A percentile compares a stretch with the other conserved stretches of the same genome.
phyloP scores from a whole-genome alignment of 1,140 invertebrate genomes.

The Globodera ellingtonae region DNA sequence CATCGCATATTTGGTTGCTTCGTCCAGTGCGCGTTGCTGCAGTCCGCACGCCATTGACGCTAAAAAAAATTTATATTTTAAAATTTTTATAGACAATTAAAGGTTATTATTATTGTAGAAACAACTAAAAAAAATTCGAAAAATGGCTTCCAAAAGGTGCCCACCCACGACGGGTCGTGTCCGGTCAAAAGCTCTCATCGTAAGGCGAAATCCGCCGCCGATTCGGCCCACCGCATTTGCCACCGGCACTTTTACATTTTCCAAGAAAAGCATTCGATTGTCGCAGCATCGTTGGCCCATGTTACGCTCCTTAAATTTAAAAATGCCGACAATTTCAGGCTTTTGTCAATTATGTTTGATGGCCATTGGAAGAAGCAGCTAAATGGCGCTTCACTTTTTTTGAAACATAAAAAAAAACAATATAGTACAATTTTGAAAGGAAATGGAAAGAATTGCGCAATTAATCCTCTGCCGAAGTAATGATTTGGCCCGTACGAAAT shows the following conservation, averaged over 20 bases:
- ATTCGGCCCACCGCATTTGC: constrained; percentile 53
- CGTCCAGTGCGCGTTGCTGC: constrained; percentile 84
- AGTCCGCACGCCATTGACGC: constrained; percentile 86
- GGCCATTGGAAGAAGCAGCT: too few species aligned
- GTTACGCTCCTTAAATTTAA: constrained; percentile 70
- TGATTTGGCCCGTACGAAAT: too few species aligned
- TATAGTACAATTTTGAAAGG: too few species aligned
- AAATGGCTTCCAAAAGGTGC: neutral
- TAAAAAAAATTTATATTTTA: constrained; percentile 71
- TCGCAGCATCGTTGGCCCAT: constrained; percentile 96
- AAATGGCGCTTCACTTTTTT: too few species aligned
- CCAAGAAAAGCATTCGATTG: constrained; percentile 91
- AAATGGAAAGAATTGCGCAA: too few species aligned
- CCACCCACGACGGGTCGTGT: constrained; percentile 23
- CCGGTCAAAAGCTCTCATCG: constrained; percentile 49
- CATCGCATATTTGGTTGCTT: constrained; percentile 87
- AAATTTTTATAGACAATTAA: too few species aligned
- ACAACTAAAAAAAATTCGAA: neutral
- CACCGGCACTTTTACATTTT: constrained; percentile 86
- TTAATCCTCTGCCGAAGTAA: too few species aligned
- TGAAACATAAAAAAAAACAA: too few species aligned
- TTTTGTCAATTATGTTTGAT: too few species aligned
- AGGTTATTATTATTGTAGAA: too few species aligned
- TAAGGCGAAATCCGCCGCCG: constrained; percentile 41
- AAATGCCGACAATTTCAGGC: constrained; percentile 1